A percentile compares a stretch with the other conserved stretches of the same genome.
Conservation (phyloP, 2,888 invertebrate genomes). For the Harpalus rufipes region DNA sequence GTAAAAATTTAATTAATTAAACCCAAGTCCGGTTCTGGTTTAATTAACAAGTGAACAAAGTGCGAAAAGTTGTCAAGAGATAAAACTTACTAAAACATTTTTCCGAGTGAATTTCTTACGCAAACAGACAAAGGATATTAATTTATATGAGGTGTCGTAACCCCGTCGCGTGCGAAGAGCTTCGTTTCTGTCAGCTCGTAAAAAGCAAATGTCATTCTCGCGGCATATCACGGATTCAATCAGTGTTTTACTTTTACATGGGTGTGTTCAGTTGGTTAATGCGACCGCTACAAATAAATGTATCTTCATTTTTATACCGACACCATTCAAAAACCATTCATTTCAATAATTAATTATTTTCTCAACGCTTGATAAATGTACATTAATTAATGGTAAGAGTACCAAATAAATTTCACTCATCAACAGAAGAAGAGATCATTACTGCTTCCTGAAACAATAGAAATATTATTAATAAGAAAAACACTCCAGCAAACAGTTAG, state of each 20-base stretch:
- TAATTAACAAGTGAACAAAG: conserved; percentile 53
- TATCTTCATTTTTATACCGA: conserved; percentile 29
- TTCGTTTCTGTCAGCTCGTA: conserved; percentile 20
- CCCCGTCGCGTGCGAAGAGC: conserved; percentile 12
- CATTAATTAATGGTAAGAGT: background rate
- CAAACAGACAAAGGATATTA: conserved; percentile 59
- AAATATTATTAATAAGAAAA: no score
- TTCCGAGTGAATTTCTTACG: conserved; percentile 23
- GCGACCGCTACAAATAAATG: conserved; percentile 1
- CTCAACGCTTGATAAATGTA: background rate
- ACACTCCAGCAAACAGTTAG: no score
- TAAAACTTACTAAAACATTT: conserved; percentile 58
- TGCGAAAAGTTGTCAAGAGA: conserved; percentile 47
- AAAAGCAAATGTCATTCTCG: conserved; percentile 33
- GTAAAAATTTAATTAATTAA: conserved; percentile 9
- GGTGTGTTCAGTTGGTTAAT: background rate
- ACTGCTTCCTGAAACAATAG: no score
- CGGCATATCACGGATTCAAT: conserved; percentile 13
- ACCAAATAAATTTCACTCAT: background rate
- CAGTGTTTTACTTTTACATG: background rate
- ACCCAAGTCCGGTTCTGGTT: conserved; percentile 8
- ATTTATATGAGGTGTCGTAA: conserved; percentile 38
- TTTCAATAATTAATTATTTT: conserved; percentile 34
- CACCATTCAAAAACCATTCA: background rate
- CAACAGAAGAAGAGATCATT: background rate